phyloP scores from a whole-genome alignment of 2,113 vertebrate genomes.

The Engystomops pustulosus region DNA sequence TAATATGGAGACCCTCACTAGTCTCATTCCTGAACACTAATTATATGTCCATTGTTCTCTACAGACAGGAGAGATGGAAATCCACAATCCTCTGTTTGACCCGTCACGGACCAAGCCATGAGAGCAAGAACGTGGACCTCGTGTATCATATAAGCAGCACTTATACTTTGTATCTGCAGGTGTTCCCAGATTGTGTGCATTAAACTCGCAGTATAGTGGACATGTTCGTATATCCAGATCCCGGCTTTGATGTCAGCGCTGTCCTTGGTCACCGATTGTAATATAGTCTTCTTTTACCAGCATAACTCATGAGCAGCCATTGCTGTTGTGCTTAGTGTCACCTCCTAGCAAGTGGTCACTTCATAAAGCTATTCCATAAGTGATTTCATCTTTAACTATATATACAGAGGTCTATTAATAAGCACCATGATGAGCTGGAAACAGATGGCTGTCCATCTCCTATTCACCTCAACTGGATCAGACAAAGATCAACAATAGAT shows the following conservation, averaged over 20 bases:
- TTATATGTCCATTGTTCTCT: not conserved
- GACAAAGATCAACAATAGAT: too few species aligned
- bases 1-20: not conserved
- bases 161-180: conserved; percentile 19
- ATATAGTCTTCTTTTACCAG: too few species aligned
- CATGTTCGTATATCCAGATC: not conserved
- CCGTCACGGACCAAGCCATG: conserved; percentile 34
- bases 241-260: not conserved
- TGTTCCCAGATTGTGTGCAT: conserved; percentile 15
- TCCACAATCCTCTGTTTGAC: conserved; percentile 63
- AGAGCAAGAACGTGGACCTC: not conserved
- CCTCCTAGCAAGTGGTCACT: too few species aligned
- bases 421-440: too few species aligned
- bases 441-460: too few species aligned
- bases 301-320: too few species aligned
- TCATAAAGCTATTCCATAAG: too few species aligned
- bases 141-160: not conserved
- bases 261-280: not conserved
- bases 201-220: not conserved
- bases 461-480: too few species aligned
- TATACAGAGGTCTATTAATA: too few species aligned
- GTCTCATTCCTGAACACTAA: not conserved
- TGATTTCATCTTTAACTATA: too few species aligned
- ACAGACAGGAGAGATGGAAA: conserved; percentile 64
- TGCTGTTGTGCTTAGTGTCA: too few species aligned